Base-by-base conservation (phyloP, 2,888 invertebrate genomes). In the Orthonevra nobilis region DNA sequence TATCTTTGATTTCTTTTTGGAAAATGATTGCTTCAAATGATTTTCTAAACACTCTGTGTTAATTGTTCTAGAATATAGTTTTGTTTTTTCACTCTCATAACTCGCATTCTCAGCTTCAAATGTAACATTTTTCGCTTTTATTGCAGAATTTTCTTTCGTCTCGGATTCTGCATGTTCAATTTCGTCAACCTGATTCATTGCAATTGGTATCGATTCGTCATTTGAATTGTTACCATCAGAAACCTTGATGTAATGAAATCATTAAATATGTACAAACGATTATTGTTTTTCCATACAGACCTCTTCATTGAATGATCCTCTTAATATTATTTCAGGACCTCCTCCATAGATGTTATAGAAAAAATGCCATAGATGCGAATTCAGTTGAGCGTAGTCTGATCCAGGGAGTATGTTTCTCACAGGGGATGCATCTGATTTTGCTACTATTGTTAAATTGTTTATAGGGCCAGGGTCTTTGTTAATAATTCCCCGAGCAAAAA, bases 291-390 rank as follows among this genome's bases (percentile, higher is more conserved):
- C 14, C 1, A 5, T 81, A 17, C 81, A 70, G 48, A 87, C 88
- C 68, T 87, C 85, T 48, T 85, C 86, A 7, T 84, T 83, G 0
- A 87, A 50, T 2, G 86, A 84, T 15, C 83, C 82, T 20, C 83
- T 74, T 9, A 89, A 69, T 56, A 89, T 85, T n/a, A 96, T 91
- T 85, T 95, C 96, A 0, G 97, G 97, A 0, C 97, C 97, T 0
- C 97, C 97, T 6, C 96, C 95, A 86, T 98, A 98, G 56, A 95
- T 95, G 74, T 91, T 91, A 56, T 92, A 91, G 86, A 98, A 94
- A 89, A 96, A 97, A 82, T 92, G 91, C 97, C 97, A 98, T 64
- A 96, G 91, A 36, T 94, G 94, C 83, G 94, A 93, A 82, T 95
- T 94, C 40, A 97, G 91, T 85, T 96, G 95, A 0, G 94, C 94